Base-by-base conservation (phyloP, 2,888 invertebrate species). In the Microdon myrmicae region DNA sequence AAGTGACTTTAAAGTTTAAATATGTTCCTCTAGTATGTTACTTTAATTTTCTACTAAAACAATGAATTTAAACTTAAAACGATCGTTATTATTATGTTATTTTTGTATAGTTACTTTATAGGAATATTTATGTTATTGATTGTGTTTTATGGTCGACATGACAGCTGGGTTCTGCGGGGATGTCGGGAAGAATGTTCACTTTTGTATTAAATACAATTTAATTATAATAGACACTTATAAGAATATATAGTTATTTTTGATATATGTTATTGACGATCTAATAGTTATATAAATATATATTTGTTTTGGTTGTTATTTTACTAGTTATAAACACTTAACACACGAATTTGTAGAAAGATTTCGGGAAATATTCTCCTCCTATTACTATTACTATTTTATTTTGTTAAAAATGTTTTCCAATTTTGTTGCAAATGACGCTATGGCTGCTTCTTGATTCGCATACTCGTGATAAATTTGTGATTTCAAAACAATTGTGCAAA, bases 271-370 rank as follows among this genome's bases (percentile, higher is more conserved):
- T 20, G n/a, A 22, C 8, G n/a, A n/a, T n/a, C n/a, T n/a, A n/a
- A n/a, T 31, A 22, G 12, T 19, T 29, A 14, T 26, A 35, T 29
- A 29, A 39, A 35, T 41, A 35, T 17, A n/a, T n/a, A n/a, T 32
- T 17, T 26, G 17, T 19, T 3, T 31, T 29, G 25, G 22, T 22
- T 7, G 19, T n/a, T 9, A 34, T 43, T 39, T 35, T 28, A 29
- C 10, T 32, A n/a, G 38, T 38, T 51, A 43, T 20, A 51, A 34
- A 49, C 51, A 58, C 58, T 51, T 51, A 51, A 58, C 58, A 58
- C 51, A 37, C 35, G 25, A 23, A 39, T 16, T 35, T 34, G 19
- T 34, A 22, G 25, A 16, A 19, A 26, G 20, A 22, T 39, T 31
- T n/a, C n/a, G 8, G 22, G 25, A 49, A 8, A 22, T 17, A 38